phyloP scores from a whole-genome alignment of 1,140 invertebrate genomes.

The Zaprionus inermis region DNA sequence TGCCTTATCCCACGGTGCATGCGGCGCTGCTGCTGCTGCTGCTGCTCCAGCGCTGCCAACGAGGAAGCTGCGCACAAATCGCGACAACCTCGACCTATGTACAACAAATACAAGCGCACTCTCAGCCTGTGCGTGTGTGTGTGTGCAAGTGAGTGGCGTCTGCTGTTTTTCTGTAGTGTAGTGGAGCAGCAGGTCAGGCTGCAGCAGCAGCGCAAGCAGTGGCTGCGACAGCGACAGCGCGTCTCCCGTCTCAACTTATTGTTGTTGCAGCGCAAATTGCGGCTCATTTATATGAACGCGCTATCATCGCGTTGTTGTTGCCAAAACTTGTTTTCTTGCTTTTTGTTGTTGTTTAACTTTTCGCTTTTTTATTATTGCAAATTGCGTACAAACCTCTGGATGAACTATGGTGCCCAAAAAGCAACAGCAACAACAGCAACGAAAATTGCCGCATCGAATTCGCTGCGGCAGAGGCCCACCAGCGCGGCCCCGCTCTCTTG shows the following conservation, averaged over 20 bases:
- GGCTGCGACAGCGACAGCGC: background rate
- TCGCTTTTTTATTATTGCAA: constrained; percentile 14
- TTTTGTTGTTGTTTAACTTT: constrained; percentile 12
- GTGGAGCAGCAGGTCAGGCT: constrained; percentile 54
- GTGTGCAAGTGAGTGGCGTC: constrained; percentile 36
- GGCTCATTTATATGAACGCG: constrained; percentile 45
- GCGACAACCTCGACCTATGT: constrained; percentile 56
- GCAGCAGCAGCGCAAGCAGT: background rate
- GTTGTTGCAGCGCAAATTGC: constrained; percentile 22
- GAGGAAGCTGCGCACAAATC: constrained; percentile 46
- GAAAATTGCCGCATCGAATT: constrained; percentile 45
- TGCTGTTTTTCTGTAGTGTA: constrained; percentile 42
- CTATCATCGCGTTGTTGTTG: constrained; percentile 25
- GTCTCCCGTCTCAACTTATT: constrained; percentile 8
- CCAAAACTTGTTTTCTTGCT: constrained; percentile 34
- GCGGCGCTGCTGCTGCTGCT: background rate
- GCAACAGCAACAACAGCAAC: background rate
- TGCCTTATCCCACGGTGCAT: constrained; percentile 15
- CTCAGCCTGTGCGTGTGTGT: background rate
- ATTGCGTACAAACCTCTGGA: constrained; percentile 26
- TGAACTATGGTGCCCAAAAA: constrained; percentile 30
- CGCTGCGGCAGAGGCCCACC: constrained; percentile 3
- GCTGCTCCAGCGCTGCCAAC: constrained; percentile 28
- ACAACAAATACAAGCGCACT: constrained; percentile 8
- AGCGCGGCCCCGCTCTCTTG: constrained; percentile 1